Base-by-base conservation (phyloP, 2,113 vertebrate genomes). In the Chinchilla lanigera region DNA sequence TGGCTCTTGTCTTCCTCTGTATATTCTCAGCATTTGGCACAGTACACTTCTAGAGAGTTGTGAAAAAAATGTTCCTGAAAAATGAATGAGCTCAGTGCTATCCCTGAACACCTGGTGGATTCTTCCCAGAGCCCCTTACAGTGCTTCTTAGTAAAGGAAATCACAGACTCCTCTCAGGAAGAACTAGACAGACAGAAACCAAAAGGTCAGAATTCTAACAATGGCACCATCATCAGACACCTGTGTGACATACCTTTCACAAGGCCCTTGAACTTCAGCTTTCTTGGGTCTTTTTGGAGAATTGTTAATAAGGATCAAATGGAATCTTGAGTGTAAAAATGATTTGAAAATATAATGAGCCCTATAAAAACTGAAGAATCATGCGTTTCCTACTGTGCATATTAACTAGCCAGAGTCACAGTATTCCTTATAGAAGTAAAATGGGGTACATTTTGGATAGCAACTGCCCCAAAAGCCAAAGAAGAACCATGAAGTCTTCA, bases 341-440 rank as follows among this genome's bases (percentile, higher is more conserved):
- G 16, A 82, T 50, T 61, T 41, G n/a, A 87, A 97, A 94, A 69
- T 52, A 8, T n/a, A 82, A 93, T 83, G 58, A 95, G 44, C 33
- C 33, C 35, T 80, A 35, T 10, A 91, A 61, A 95, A 69, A 80
- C 28, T 38, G 1, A n/a, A 65, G 60, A 52, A 44, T 77, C 44
- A 24, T 58, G 44, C 2, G 2, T 41, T 96, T 93, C 22, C 38
- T 67, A 2, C 73, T 47, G 50, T 14, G 6, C 4, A 1, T 26
- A 26, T 28, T 56, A 50, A 12, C 19, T 12, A 52, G 28, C 90
- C 58, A 96, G 60, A 87, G 13, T 87, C 35, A 65, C 58, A 41
- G 33, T 67, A 58, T 88, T 90, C 28, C 6, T 85, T 50, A 13
- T 22, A 16, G 47, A 73, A 8, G 54, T 78, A 50, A 75, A 97